Conservation (phyloP, 2,797 vertebrate genomes). For the Nannoperca obscura region DNA sequence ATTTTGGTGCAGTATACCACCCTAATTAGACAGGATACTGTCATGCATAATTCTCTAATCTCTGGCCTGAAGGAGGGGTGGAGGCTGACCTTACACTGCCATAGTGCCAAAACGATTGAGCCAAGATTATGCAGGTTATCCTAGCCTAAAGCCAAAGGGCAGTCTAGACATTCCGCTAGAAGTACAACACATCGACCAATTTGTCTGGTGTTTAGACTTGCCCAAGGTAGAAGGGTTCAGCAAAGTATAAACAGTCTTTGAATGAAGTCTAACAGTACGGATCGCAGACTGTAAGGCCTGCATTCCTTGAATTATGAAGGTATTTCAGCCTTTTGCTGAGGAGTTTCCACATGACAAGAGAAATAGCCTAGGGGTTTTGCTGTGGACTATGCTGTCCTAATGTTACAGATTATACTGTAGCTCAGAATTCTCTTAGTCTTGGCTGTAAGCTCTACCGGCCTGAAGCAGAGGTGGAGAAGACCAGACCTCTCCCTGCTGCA, state of each 20-base stretch:
- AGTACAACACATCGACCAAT: conserved; percentile 67
- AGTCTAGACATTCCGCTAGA: conserved; percentile 75
- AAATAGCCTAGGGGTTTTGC: conserved; percentile 36
- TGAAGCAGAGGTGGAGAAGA: conserved; percentile 58
- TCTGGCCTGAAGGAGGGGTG: conserved; percentile 44
- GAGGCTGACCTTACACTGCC: conserved; percentile 37
- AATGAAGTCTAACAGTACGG: conserved; percentile 36
- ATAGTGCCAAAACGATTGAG: conserved; percentile 43
- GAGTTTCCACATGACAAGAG: conserved; percentile 33
- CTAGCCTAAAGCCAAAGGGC: conserved; percentile 55
- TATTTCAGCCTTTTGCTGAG: conserved; percentile 39
- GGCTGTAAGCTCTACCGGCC: conserved; percentile 48
- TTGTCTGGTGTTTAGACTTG: conserved; percentile 74
- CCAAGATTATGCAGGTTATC: conserved; percentile 45
- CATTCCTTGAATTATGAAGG: conserved; percentile 21
- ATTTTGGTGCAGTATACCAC: conserved; percentile 18
- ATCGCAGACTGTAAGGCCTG: conserved; percentile 26
- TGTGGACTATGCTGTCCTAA: conserved; percentile 34
- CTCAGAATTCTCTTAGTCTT: conserved; percentile 45
- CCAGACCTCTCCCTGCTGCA: conserved; percentile 61
- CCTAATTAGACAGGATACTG: conserved; percentile 28
- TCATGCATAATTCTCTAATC: conserved; percentile 26
- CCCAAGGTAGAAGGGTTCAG: conserved; percentile 48
- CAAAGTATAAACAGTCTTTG: conserved; percentile 59
- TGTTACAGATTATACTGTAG: conserved; percentile 56